These are phyloP conservation scores for Siniperca knerii DNA, from an alignment of 2,113 vertebrate species.

Conservation along the genomic window DNA sequence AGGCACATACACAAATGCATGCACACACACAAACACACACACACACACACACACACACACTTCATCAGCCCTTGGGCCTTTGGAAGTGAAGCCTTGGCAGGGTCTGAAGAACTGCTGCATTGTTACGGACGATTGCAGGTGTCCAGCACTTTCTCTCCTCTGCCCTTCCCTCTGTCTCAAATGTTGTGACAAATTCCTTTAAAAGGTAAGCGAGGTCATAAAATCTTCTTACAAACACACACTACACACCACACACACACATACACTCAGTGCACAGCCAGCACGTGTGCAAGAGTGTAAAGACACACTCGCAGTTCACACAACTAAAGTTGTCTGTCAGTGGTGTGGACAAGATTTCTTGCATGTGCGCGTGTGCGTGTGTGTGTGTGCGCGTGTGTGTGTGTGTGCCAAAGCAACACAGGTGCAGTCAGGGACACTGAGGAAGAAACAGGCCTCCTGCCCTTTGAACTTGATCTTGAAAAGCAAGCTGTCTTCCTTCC, in stretches of 20 bases:
- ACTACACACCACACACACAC: slow-evolving; percentile 26
- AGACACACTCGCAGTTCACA: slow-evolving; percentile 13
- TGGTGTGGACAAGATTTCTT: slow-evolving; percentile 36
- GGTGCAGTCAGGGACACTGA: slow-evolving; percentile 83
- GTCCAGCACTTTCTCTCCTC: slow-evolving; percentile 68
- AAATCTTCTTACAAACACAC: slow-evolving; percentile 62
- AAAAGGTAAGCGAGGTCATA: slow-evolving; percentile 72
- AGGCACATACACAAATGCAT: neutral
- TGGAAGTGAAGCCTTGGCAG: slow-evolving; percentile 47
- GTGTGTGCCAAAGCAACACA: slow-evolving; percentile 62
- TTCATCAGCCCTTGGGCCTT: slow-evolving; percentile 36
- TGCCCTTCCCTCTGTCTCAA: slow-evolving; percentile 20
- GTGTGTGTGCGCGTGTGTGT: slow-evolving; percentile 19
- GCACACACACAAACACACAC: slow-evolving; percentile 18
- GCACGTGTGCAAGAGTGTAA: slow-evolving; percentile 6
- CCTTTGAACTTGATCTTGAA: slow-evolving; percentile 85
- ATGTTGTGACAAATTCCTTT: slow-evolving; percentile 75
- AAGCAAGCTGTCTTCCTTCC: slow-evolving; percentile 76
- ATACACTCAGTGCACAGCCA: neutral
- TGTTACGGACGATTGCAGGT: slow-evolving; percentile 72
- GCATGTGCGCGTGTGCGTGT: slow-evolving; percentile 11
- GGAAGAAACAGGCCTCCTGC: slow-evolving; percentile 70
- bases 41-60: slow-evolving; percentile 20
- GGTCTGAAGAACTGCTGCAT: slow-evolving; percentile 57
- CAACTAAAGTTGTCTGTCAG: slow-evolving; percentile 59